Evolutionary conservation across 2,113 vertebrate genomes (phyloP), one percentile per base, ranked within the genome.

Genomic region (Chaenogobius annularis): DNA sequence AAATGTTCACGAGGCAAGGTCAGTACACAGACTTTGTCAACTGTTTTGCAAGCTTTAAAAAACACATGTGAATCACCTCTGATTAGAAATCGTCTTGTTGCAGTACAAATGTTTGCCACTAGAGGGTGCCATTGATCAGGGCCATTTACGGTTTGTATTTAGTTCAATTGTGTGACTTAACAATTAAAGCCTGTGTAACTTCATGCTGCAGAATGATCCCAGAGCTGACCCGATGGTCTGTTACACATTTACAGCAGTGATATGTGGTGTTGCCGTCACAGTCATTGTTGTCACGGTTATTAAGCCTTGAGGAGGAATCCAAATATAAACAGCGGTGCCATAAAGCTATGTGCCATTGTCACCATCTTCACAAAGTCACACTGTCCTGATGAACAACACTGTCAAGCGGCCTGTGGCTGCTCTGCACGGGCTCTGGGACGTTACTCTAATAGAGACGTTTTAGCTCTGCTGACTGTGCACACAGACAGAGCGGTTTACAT

Each of bases 271-370:
- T 70, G 75, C 2, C 83, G 80, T 47, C 78, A 47, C 75, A 72
- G 81, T 74, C 70, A 72, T 20, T 86, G 72, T 72, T 81, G 69
- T 80, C 80, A 43, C 70, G 82, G 79, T 78, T 83, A 87, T 89
- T 88, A 69, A 83, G 77, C 84, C 75, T 65, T 15, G 54, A 83
- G 73, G n/a, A 59, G 73, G 59, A 87, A 82, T 75, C 80, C 89
- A 91, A 89, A 90, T 87, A 83, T 71, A 88, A 90, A 89, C 84
- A 88, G 85, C 22, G 59, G 86, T 46, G 83, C 81, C 70, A 74
- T 85, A 85, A 89, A 91, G 78, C 77, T 26, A 75, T 87, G 82
- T 68, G 80, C 83, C 78, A 80, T 84, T 80, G 77, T 88, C 83
- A 74, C 69, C 84, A 81, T 82, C 88, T 88, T 68, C 78, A 84